Percentiles rank a stretch among this genome's conserved stretches.
phyloP scores from a whole-genome alignment of 2,888 invertebrate genomes.

The Cerastis leucographa region DNA sequence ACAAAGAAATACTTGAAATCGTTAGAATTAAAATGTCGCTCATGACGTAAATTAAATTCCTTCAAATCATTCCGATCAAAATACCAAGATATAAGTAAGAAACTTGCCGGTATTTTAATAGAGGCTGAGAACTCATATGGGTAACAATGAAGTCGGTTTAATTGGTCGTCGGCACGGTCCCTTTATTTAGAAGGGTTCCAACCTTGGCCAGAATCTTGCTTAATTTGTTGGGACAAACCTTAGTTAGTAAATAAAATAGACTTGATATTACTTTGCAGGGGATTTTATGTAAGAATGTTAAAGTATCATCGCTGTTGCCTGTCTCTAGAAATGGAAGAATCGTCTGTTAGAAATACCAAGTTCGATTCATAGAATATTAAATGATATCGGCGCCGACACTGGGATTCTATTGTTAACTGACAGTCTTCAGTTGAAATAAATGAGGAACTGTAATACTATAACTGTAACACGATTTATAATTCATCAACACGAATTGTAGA shows the following conservation, averaged over 20 bases:
- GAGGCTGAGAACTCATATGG: constrained; percentile 21
- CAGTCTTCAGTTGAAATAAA: constrained; percentile 4
- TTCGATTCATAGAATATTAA: constrained; percentile 11
- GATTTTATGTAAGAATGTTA: neutral
- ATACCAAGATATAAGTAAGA: constrained; percentile 28
- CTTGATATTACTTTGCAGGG: neutral
- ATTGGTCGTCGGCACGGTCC: constrained; percentile 37
- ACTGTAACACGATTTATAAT: neutral
- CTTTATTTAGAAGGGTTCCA: constrained; percentile 37
- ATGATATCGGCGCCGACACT: neutral
- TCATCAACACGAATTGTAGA: neutral
- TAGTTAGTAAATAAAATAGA: constrained; percentile 18
- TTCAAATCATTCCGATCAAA: constrained; percentile 34
- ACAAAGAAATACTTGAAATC: constrained; percentile 31
- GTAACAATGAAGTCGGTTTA: constrained; percentile 38
- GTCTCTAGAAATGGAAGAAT: constrained; percentile 17
- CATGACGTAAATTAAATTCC: constrained; percentile 32
- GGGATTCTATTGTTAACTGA: neutral
- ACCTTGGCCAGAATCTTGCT: constrained; percentile 27
- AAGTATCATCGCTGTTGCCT: neutral
- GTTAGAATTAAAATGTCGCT: neutral
- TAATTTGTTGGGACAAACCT: constrained; percentile 26
- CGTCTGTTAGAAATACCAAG: constrained; percentile 2
- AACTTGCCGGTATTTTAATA: constrained; percentile 53
- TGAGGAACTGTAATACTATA: neutral